Evolutionary conservation across 2,797 vertebrate species (phyloP).

Genomic region (Alfaro cultratus): DNA sequence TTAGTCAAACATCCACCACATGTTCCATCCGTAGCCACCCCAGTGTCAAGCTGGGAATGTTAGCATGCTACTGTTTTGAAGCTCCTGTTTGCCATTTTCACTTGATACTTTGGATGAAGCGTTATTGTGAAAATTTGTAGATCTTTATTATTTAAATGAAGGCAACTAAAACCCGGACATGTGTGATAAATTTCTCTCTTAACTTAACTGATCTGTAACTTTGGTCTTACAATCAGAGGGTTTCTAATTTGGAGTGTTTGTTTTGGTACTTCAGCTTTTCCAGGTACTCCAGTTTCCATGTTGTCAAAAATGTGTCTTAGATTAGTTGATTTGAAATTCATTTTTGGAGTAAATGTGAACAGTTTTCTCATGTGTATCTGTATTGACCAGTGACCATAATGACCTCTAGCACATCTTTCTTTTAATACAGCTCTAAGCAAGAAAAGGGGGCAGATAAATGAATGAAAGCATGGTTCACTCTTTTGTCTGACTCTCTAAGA

Average conservation of each 20-base stretch:
- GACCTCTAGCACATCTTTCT: neutral
- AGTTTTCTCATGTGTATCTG: neutral
- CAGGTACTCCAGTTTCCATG: neutral
- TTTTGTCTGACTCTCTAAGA: neutral
- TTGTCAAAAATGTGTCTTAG: neutral
- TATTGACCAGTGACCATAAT: neutral
- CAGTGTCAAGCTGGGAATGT: neutral
- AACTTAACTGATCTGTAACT: no score
- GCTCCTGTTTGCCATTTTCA: neutral
- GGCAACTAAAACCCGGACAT: neutral
- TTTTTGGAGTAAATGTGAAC: neutral
- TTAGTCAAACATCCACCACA: neutral
- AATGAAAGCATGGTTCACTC: neutral
- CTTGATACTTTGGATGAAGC: neutral
- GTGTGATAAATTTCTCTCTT: neutral
- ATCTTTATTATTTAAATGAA: neutral
- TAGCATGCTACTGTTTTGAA: neutral
- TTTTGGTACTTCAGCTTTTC: neutral
- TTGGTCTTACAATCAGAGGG: neutral
- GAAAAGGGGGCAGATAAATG: neutral
- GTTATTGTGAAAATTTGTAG: neutral
- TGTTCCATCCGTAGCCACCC: neutral
- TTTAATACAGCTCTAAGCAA: neutral
- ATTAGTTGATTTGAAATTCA: neutral
- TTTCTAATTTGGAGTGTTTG: neutral